Conservation (phyloP, 1,140 invertebrate genomes). For the Danaus melanippus region DNA sequence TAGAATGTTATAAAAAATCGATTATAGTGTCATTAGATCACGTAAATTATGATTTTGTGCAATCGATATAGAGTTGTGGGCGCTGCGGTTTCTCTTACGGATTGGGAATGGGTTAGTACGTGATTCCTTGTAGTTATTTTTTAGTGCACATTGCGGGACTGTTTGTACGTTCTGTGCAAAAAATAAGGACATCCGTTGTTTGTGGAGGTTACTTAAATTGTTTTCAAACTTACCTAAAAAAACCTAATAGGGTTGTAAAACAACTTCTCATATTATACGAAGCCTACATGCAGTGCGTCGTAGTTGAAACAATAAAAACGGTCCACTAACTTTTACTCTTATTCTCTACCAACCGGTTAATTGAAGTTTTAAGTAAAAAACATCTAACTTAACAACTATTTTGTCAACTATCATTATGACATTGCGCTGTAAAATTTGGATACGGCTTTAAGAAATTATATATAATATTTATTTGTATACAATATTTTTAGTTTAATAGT, state of each 20-base stretch:
- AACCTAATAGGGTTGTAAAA: neutral
- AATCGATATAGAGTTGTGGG: constrained; percentile 60
- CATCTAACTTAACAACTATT: constrained; percentile 10
- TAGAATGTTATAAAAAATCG: constrained; percentile 45
- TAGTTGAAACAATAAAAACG: constrained; percentile 8
- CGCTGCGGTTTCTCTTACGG: constrained; percentile 53
- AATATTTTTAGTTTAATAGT: too few species aligned
- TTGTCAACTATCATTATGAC: constrained; percentile 14
- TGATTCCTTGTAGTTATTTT: constrained; percentile 54
- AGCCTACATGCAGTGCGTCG: neutral
- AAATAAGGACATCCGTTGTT: constrained; percentile 47
- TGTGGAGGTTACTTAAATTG: constrained; percentile 11
- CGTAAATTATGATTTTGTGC: constrained; percentile 67
- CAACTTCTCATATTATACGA: neutral
- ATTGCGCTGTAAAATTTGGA: constrained; percentile 4
- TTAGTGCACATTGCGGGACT: constrained; percentile 42
- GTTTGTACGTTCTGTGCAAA: constrained; percentile 43
- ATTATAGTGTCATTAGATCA: constrained; percentile 51
- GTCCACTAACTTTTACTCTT: constrained; percentile 5
- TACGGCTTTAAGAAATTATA: constrained; percentile 2
- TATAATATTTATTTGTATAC: neutral
- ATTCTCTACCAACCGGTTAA: constrained; percentile 9
- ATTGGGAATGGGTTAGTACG: constrained; percentile 52
- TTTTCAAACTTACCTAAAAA: neutral
- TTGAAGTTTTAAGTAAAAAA: constrained; percentile 16